Conservation (phyloP, 1,140 invertebrate genomes). For the Pseudoatta argentina region DNA sequence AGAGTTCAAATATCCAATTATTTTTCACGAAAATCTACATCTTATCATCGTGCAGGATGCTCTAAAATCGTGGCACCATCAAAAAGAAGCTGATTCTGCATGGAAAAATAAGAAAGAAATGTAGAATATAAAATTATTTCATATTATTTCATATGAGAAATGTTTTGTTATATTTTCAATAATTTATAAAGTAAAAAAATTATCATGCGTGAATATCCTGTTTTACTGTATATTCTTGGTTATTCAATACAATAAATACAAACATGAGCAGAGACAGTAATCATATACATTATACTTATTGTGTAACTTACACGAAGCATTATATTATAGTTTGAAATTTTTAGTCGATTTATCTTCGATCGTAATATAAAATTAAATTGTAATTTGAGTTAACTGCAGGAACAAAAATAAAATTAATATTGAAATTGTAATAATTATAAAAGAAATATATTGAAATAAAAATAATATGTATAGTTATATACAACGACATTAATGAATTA, state of each 20-base stretch:
- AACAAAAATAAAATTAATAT: not conserved
- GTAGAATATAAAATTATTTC: too few species aligned
- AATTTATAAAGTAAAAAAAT: too few species aligned
- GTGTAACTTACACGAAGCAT: not conserved
- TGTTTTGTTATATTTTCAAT: too few species aligned
- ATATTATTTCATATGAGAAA: too few species aligned
- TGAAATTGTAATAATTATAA: not conserved
- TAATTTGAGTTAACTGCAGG: not conserved
- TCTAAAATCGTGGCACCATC: too few species aligned
- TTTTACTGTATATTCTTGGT: too few species aligned
- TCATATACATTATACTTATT: not conserved
- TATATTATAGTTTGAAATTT: not conserved
- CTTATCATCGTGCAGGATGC: not conserved
- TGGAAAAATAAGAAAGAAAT: too few species aligned
- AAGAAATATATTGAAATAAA: not conserved
- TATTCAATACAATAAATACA: too few species aligned
- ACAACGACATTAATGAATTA: not conserved
- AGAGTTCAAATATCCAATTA: not conserved
- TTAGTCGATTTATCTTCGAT: not conserved
- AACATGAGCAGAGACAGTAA: too few species aligned
- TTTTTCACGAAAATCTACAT: not conserved
- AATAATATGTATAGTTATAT: not conserved
- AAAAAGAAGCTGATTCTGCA: too few species aligned
- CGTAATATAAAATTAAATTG: slow-evolving; percentile 6
- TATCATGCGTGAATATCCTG: too few species aligned